These are phyloP conservation scores for Flexamia atlantica DNA, from an alignment of 2,888 invertebrate genomes.

Conservation along the genomic window DNA sequence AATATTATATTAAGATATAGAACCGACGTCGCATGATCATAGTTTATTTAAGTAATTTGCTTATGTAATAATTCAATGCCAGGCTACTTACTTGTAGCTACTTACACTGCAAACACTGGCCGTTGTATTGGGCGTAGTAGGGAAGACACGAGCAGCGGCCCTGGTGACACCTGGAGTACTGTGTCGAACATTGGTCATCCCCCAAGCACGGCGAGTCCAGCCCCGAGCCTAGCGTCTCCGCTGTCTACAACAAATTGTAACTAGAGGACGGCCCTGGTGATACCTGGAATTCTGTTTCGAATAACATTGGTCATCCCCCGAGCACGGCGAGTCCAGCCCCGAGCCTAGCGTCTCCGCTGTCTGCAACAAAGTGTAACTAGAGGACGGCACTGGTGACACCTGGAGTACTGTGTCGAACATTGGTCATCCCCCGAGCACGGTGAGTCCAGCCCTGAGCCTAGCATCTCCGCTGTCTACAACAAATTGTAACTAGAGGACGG, in stretches of 20 bases:
- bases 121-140: constrained; percentile 88
- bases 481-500: too few relatives aligned
- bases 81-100: constrained; percentile 70
- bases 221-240: constrained; percentile 71
- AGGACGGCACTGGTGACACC: too few relatives aligned
- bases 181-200: constrained; percentile 81
- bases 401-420: too few relatives aligned
- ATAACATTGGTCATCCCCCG: constrained; percentile 81
- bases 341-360: constrained; percentile 70
- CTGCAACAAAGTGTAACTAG: too few relatives aligned
- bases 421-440: constrained; percentile 81
- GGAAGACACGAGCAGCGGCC: constrained; percentile 90
- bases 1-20: too few relatives aligned
- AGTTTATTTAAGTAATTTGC: too few relatives aligned
- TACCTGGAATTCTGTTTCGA: not conserved
- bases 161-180: constrained; percentile 81
- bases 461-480: constrained; percentile 70
- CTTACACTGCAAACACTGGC: constrained; percentile 91
- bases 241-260: constrained; percentile 70
- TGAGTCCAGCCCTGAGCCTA: constrained; percentile 77
- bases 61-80: too few relatives aligned
- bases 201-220: constrained; percentile 82
- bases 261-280: too few relatives aligned
- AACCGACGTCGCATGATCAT: too few relatives aligned
- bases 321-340: constrained; percentile 81